Percentiles rank a stretch among this genome's conserved stretches.
Evolutionary conservation across 1,140 invertebrate species (phyloP).

Genomic region (Drosophila bipectinata): DNA sequence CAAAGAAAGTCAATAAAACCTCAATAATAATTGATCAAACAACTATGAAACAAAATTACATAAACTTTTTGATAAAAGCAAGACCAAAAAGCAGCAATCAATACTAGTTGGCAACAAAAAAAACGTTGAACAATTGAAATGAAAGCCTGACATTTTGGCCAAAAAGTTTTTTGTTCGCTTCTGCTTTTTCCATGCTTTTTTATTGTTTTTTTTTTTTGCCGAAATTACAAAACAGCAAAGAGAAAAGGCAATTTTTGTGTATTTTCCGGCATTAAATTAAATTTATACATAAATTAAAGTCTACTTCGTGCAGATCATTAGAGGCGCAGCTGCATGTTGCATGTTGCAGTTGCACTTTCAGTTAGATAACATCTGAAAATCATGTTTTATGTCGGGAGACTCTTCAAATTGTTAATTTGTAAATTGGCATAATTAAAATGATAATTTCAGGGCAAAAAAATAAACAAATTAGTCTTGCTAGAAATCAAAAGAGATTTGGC

Average conservation of each 20-base stretch:
- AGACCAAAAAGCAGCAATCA: constrained; percentile 23
- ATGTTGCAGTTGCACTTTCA: constrained; percentile 2
- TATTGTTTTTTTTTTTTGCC: too few relatives aligned
- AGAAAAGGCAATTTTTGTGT: constrained; percentile 52
- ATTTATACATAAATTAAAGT: constrained; percentile 83
- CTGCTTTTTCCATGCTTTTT: constrained; percentile 17
- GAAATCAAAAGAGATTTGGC: constrained; percentile 15
- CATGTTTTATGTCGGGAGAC: constrained; percentile 51
- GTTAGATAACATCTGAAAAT: constrained; percentile 54
- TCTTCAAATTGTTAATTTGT: constrained; percentile 12
- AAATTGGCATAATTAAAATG: neutral
- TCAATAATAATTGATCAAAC: constrained; percentile 25
- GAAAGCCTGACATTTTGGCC: constrained; percentile 53
- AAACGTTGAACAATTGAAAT: constrained; percentile 13
- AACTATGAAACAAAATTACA: constrained; percentile 35
- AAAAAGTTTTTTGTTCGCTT: constrained; percentile 26
- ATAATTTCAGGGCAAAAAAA: constrained; percentile 1
- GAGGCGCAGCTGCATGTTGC: constrained; percentile 60
- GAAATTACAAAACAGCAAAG: constrained; percentile 57
- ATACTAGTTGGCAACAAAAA: constrained; percentile 4
- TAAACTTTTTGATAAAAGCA: constrained; percentile 18
- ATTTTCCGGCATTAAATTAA: constrained; percentile 81
- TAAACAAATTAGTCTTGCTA: neutral
- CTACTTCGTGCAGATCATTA: constrained; percentile 80
- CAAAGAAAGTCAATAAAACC: constrained; percentile 10